Evolutionary conservation across 2,113 vertebrate species (phyloP), one percentile per base, ranked within the genome.

Genomic region (Elachura formosa): DNA sequence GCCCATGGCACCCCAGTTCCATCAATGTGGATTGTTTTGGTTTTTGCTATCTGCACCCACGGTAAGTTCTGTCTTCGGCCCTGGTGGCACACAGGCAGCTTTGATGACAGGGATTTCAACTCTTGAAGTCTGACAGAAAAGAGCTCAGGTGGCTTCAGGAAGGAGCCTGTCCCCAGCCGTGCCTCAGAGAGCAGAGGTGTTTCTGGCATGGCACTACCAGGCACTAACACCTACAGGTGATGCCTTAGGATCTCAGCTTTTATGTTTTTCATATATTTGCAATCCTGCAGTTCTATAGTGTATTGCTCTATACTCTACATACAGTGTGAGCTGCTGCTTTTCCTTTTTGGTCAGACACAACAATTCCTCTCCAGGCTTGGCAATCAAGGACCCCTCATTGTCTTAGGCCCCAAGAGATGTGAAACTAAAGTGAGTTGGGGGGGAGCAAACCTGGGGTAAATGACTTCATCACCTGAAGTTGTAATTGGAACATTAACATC

Each of bases 401-500:
- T 5, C 29, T 28, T 23, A n/a, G 23, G 23, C 10, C 48, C 10
- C 1, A 7, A 52, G 46, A 63, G 0, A 41, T 17, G 6, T 0
- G 33, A 63, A 63, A 21, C 8, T 23, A 18, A 38, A 52, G 14
- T 9, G 59, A 52, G 19, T 3, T 63, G 11, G 24, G 12, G 12
- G 11, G 5, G 6, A 63, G 38, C 4, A 64, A 34, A 24, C 2
- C 3, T 43, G 20, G 31, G 25, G 9, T 52, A 14, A 34, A 64
- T 43, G 0, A 43, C 11, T 52, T 34, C 5, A 19, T 52, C 43
- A 34, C 3, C 9, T 43, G 59, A 23, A 52, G 7, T 25, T 78
- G 3, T 52, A 34, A 34, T 23, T 14, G 7, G 24, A 43, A n/a
- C 1, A 63, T 29, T 11, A 43, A 29, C 19, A 19, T 5, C 9